Evolutionary conservation across 2,113 vertebrate species (phyloP).

Genomic region (Stegastes partitus): DNA sequence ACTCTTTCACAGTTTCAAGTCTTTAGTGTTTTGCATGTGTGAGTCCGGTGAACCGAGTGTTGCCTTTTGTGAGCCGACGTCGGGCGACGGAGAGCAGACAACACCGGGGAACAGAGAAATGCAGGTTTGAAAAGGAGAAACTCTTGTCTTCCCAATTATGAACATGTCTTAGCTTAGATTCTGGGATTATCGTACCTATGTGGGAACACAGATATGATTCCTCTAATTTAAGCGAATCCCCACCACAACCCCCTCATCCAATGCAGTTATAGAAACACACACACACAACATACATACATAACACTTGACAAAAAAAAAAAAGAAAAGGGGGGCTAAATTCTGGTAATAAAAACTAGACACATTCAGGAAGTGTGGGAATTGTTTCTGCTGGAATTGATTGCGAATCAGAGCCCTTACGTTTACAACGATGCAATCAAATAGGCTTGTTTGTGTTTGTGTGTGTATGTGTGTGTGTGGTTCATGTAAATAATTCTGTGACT

Average conservation of each 20-base stretch:
- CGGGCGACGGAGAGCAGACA: slow-evolving; percentile 24
- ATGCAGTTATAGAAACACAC: slow-evolving; percentile 34
- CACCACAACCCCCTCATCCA: neutral
- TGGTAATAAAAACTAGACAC: slow-evolving; percentile 49
- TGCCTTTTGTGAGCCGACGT: neutral
- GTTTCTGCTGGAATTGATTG: slow-evolving; percentile 70
- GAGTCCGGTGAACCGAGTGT: slow-evolving; percentile 38
- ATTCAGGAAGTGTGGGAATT: slow-evolving; percentile 54
- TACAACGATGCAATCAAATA: slow-evolving; percentile 42
- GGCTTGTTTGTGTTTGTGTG: slow-evolving; percentile 20
- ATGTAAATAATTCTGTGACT: slow-evolving; percentile 52
- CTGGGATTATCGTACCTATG: slow-evolving; percentile 70
- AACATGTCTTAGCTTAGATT: slow-evolving; percentile 64
- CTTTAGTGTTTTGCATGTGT: slow-evolving; percentile 70
- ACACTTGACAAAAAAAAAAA: slow-evolving; percentile 35
- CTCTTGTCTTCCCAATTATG: slow-evolving; percentile 2
- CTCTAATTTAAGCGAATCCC: slow-evolving; percentile 26
- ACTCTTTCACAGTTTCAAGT: slow-evolving; percentile 78
- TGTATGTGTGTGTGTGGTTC: slow-evolving; percentile 10
- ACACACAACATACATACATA: slow-evolving; percentile 46
- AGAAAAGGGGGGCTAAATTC: neutral
- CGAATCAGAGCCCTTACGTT: slow-evolving; percentile 76
- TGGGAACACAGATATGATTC: slow-evolving; percentile 41
- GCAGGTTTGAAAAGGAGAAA: slow-evolving; percentile 34
- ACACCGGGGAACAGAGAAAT: slow-evolving; percentile 39